A percentile compares a stretch with the other conserved stretches of the same genome.
These are phyloP conservation scores for Mormyrus proboscirostris DNA, from an alignment of 2,797 vertebrate species.

Conservation along the genomic window DNA sequence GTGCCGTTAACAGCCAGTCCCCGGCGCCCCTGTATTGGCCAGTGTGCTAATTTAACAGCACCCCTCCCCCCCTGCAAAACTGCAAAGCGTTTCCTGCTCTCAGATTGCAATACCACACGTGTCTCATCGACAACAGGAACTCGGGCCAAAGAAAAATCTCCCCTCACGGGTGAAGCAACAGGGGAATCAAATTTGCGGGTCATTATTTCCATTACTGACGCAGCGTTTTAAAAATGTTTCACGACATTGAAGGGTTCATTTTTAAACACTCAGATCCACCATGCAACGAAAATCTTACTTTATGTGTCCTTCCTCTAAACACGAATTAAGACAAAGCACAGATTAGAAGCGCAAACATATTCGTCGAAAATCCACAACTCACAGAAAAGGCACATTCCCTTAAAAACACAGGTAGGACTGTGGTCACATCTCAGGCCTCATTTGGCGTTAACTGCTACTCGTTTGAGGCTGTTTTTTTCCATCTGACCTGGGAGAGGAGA, in stretches of 20 bases:
- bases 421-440: not conserved
- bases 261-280: not conserved
- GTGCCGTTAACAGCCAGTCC: not conserved
- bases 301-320: not conserved
- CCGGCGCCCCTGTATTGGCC: not conserved
- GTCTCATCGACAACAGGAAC: not conserved
- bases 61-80: not conserved
- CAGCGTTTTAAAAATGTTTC: not conserved
- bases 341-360: not conserved
- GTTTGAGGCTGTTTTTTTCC: not conserved
- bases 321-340: not conserved
- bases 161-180: not conserved
- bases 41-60: not conserved
- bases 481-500: not conserved
- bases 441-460: not conserved
- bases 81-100: not conserved
- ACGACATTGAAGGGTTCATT: not conserved
- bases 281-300: not conserved
- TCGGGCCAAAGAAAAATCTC: not conserved
- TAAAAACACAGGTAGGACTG: not conserved
- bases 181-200: not conserved
- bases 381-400: not conserved
- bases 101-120: not conserved
- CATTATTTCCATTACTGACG: not conserved
- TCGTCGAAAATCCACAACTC: not conserved